Evolutionary conservation across 2,888 invertebrate genomes (phyloP).

Genomic region (Mythimna lalbum): DNA sequence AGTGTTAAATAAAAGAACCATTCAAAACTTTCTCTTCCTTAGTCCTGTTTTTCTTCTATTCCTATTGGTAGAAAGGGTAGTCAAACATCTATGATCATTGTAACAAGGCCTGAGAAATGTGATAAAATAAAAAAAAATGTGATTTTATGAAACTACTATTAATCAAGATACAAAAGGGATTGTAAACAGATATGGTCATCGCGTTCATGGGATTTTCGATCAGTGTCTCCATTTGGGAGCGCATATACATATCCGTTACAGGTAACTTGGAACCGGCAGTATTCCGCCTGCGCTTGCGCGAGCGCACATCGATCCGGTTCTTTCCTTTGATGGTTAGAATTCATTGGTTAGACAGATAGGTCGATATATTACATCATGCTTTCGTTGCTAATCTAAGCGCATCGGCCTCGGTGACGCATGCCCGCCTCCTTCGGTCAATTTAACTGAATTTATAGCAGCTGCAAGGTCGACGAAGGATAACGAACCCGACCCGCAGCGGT

Average conservation of each 20-base stretch:
- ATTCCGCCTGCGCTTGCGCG: constrained; percentile 69
- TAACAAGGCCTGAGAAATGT: no score
- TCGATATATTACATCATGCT: constrained; percentile 72
- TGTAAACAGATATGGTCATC: no score
- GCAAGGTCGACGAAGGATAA: constrained; percentile 88
- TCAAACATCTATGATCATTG: no score
- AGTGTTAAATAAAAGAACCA: no score
- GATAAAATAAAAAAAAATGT: no score
- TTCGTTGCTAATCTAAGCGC: constrained; percentile 80
- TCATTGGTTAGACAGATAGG: constrained; percentile 67
- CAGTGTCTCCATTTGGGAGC: no score
- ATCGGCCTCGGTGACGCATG: constrained; percentile 84
- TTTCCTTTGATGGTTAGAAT: constrained; percentile 71
- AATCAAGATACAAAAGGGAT: no score
- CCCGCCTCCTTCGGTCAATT: constrained; percentile 84
- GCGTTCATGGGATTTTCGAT: no score
- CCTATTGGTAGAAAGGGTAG: no score
- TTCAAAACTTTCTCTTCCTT: no score
- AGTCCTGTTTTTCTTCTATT: no score
- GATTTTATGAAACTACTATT: no score
- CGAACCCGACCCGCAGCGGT: constrained; percentile 78
- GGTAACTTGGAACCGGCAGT: constrained; percentile 77
- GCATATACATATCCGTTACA: constrained; percentile 76
- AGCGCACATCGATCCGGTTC: constrained; percentile 78
- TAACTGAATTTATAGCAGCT: constrained; percentile 87